Evolutionary conservation across 1,140 invertebrate species (phyloP), one percentile per base, ranked within the genome.

Genomic region (Trypoxylus dichotomus): DNA sequence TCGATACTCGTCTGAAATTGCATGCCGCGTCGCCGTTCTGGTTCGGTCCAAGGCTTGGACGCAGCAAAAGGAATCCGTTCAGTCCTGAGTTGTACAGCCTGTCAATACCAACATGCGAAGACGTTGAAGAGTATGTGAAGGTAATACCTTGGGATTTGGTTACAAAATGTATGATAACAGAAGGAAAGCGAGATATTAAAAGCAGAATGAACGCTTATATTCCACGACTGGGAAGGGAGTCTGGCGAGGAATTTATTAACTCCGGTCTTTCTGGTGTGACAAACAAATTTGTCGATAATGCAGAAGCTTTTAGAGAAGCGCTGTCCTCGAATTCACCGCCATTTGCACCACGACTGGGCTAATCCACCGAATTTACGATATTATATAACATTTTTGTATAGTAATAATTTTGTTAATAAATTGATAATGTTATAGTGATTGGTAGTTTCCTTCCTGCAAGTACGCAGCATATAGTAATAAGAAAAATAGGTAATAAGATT

Each of bases 131-230:
- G 43, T 75, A 75, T 42, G 43, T 75, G 1, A 75, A 75, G n/a
- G 42, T 54, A 25, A 75, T 75, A 47, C 74, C 74, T 54, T 75
- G 74, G 74, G 74, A 75, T 75, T 54, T 75, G 15, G 74, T 75
- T 29, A 27, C 32, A 15, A 75, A 54, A 21, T 75, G 74, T 19
- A 47, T 75, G 25, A 75, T 75, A 25, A 7, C 24, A 2, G 74
- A 47, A 24, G 74, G 43, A 24, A 75, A 75, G 47, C 74, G 74
- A 11, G 72, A 74, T 41, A 43, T 37, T 19, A 74, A 43, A 19
- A 74, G 27, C 32, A 47, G 41, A 27, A 29, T 54, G 15, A 47
- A 43, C n/a, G 25, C 10, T 11, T 75, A 47, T 24, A 27, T 54
- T 24, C 74, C 74, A 0, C 41, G 74, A 19, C 15, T 75, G n/a